Conservation (phyloP, 2,113 vertebrate genomes). For the Numida meleagris region DNA sequence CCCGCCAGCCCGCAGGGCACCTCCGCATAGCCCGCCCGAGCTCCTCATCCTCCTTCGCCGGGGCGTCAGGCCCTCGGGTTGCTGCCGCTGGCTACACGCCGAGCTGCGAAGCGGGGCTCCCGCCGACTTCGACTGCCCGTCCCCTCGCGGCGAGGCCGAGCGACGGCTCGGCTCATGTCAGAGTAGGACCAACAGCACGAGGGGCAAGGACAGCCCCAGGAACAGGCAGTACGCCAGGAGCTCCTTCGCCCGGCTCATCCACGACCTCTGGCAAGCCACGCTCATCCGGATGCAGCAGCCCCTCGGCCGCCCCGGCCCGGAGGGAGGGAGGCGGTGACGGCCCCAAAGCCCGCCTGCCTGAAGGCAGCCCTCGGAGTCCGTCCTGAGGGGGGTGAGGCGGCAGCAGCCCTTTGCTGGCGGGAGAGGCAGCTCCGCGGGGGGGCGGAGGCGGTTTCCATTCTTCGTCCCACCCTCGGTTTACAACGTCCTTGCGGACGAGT, state of each 20-base stretch:
- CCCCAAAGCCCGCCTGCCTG: no score
- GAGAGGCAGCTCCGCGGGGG: no score
- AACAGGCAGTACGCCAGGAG: slow-evolving; percentile 11
- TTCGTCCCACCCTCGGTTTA: not conserved
- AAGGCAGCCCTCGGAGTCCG: no score
- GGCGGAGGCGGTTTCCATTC: not conserved
- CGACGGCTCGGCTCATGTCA: slow-evolving; percentile 6
- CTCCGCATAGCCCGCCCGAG: no score
- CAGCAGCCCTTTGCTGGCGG: no score
- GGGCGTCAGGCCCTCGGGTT: not conserved
- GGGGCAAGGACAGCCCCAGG: slow-evolving; percentile 34
- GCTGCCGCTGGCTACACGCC: no score
- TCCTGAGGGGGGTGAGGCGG: not conserved
- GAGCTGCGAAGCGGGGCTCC: not conserved
- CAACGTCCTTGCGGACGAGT: rapidly evolving
- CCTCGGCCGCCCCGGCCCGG: not conserved
- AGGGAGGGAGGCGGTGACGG: not conserved
- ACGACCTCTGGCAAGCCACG: not conserved
- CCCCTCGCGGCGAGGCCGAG: not conserved
- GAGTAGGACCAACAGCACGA: slow-evolving; percentile 27
- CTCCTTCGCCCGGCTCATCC: not conserved
- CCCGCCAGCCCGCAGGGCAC: no score
- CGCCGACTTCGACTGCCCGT: not conserved
- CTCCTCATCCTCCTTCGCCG: not conserved
- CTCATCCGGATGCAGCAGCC: no score